Evolutionary conservation across 2,888 invertebrate genomes (phyloP).

Genomic region (Pteria penguin): DNA sequence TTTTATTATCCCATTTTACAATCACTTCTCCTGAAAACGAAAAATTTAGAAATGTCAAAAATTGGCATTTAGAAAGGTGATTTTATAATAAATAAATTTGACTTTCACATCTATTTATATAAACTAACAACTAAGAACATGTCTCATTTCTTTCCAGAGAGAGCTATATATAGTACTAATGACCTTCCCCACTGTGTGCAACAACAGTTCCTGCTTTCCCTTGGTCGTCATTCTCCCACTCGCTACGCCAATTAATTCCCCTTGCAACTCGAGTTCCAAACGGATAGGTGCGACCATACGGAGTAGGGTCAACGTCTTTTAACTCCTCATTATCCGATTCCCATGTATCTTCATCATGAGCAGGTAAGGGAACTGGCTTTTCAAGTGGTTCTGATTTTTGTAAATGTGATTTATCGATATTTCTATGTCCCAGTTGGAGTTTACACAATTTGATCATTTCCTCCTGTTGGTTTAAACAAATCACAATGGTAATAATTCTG

Average conservation of each 20-base stretch:
- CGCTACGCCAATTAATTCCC: background rate
- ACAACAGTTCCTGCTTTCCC: conserved; percentile 23
- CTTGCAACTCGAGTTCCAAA: conserved; percentile 13
- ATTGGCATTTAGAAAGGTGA: too few species aligned
- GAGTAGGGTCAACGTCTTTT: background rate
- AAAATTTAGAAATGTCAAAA: too few species aligned
- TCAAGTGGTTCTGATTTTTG: too few species aligned
- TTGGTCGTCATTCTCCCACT: conserved; percentile 3
- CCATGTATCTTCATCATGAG: too few species aligned
- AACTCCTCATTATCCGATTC: conserved; percentile 1
- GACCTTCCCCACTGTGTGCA: conserved; percentile 28
- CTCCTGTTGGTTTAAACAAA: too few species aligned
- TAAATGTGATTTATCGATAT: too few species aligned
- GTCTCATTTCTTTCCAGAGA: background rate
- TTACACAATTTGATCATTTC: background rate
- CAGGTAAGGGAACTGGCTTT: background rate
- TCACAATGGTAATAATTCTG: too few species aligned
- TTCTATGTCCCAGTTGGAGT: too few species aligned
- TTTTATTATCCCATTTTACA: conserved; percentile 36
- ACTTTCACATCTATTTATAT: too few species aligned
- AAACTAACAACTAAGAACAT: too few species aligned
- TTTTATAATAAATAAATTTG: too few species aligned
- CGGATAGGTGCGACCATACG: background rate
- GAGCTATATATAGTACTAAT: too few species aligned
- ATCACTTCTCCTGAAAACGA: conserved; percentile 23